Percentiles rank a stretch among this genome's conserved stretches.
Evolutionary conservation across 2,888 invertebrate species (phyloP).

Genomic region (Anorthoa munda): DNA sequence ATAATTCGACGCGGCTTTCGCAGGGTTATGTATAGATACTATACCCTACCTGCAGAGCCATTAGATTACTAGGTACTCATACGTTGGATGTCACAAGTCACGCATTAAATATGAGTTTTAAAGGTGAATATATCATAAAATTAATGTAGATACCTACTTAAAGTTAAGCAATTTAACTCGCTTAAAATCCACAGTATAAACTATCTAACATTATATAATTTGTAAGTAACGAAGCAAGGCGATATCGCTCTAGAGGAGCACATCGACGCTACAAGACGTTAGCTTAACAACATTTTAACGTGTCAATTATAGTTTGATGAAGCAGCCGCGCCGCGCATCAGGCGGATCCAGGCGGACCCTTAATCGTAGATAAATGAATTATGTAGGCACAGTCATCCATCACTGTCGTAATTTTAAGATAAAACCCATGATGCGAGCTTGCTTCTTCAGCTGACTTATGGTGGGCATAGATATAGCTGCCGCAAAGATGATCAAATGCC

Average conservation of each 20-base stretch:
- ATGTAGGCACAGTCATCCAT: slow-evolving; percentile 81
- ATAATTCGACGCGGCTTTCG: background rate
- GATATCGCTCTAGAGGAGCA: slow-evolving; percentile 21
- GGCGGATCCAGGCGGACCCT: slow-evolving; percentile 74
- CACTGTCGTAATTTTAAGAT: slow-evolving; percentile 87
- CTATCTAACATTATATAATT: slow-evolving; percentile 6
- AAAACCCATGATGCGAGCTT: slow-evolving; percentile 78
- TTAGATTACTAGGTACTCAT: too few relatives aligned
- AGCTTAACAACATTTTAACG: slow-evolving; percentile 70
- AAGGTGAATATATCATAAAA: background rate
- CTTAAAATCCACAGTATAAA: background rate
- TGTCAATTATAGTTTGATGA: slow-evolving; percentile 74
- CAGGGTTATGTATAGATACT: too few relatives aligned
- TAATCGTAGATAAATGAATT: slow-evolving; percentile 88
- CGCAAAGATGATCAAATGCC: slow-evolving; percentile 17
- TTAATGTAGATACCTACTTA: background rate
- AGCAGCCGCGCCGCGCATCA: slow-evolving; percentile 67
- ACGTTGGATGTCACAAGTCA: background rate
- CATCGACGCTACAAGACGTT: slow-evolving; percentile 55
- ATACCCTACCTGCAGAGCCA: too few relatives aligned
- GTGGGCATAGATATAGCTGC: slow-evolving; percentile 25
- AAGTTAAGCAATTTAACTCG: background rate
- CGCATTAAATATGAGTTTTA: too few relatives aligned
- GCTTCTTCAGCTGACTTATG: slow-evolving; percentile 67
- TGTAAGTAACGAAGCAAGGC: background rate